Percentiles rank a stretch among this genome's conserved stretches.
Conservation (phyloP, 2,797 vertebrate species). For the Ptychadena robeensis region DNA sequence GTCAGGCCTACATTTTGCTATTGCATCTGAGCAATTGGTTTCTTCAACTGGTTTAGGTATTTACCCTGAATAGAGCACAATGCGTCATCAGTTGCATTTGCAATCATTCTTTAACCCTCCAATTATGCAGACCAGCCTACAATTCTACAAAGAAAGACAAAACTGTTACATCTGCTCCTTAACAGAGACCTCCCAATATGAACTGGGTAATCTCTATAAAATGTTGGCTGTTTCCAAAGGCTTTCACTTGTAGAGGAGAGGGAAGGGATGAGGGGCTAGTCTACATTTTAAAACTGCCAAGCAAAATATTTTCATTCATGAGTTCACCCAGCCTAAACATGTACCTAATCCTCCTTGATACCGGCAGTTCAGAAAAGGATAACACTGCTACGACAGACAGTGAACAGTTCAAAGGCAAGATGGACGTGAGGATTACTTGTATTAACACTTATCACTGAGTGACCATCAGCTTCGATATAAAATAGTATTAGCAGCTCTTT, state of each 20-base stretch:
- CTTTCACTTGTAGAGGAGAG: constrained; percentile 64
- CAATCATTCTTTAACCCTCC: constrained; percentile 13
- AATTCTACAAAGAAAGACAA: constrained; percentile 18
- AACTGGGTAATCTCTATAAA: constrained; percentile 69
- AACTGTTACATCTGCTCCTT: constrained; percentile 64
- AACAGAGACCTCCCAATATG: constrained; percentile 70
- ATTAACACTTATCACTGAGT: constrained; percentile 83
- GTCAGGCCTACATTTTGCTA: neutral
- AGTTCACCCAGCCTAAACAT: constrained; percentile 91
- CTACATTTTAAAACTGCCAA: constrained; percentile 76
- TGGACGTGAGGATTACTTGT: constrained; percentile 81
- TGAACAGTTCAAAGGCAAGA: constrained; percentile 84
- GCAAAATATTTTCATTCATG: constrained; percentile 86
- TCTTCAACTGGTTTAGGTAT: constrained; percentile 40
- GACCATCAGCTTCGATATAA: constrained; percentile 72
- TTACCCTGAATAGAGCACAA: neutral
- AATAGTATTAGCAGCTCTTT: constrained; percentile 63
- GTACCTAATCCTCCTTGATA: constrained; percentile 85
- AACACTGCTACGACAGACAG: constrained; percentile 78
- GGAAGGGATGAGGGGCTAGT: constrained; percentile 48
- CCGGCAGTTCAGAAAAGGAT: constrained; percentile 81
- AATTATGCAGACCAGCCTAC: constrained; percentile 1
- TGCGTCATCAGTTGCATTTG: constrained; percentile 22
- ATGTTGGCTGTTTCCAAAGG: constrained; percentile 69
- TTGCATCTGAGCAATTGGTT: constrained; percentile 8